Evolutionary conservation across 2,888 invertebrate species (phyloP).

Genomic region (Caenorhabditis japonica): DNA sequence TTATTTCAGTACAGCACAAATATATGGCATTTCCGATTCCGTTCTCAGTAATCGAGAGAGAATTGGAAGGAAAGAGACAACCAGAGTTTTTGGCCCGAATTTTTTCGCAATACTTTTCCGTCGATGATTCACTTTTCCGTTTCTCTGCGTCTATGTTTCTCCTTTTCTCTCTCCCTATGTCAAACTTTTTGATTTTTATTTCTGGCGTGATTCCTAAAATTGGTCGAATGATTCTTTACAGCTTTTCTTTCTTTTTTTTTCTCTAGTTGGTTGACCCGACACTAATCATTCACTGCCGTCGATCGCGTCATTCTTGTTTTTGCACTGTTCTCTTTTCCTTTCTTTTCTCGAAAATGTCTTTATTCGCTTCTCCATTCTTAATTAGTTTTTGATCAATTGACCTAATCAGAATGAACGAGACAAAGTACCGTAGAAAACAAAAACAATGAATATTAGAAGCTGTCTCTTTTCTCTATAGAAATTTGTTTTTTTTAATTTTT

Average conservation of each 20-base stretch:
- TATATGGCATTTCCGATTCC: conserved; percentile 37
- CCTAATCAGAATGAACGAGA: conserved; percentile 12
- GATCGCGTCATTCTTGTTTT: conserved; percentile 9
- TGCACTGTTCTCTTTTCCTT: conserved; percentile 9
- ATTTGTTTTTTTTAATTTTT: no score
- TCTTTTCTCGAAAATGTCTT: conserved; percentile 10
- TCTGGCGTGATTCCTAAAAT: conserved; percentile 16
- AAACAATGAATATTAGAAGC: not conserved
- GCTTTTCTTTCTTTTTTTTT: not conserved
- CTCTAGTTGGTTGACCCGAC: not conserved
- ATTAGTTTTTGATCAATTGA: conserved; percentile 35
- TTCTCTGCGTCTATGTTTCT: conserved; percentile 9
- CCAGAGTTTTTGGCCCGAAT: conserved; percentile 14
- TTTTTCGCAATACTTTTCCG: conserved; percentile 45
- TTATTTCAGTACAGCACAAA: conserved; percentile 25
- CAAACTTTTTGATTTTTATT: not conserved
- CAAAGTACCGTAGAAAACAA: not conserved
- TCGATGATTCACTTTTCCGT: conserved; percentile 28
- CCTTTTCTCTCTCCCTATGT: not conserved
- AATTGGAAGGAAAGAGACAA: conserved; percentile 10
- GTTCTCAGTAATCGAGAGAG: conserved; percentile 25
- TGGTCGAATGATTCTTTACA: conserved; percentile 10
- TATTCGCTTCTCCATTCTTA: conserved; percentile 5
- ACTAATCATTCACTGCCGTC: not conserved
- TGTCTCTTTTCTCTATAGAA: no score